Base-by-base conservation (phyloP, 1,140 invertebrate genomes). In the Thaumatotibia leucotreta region DNA sequence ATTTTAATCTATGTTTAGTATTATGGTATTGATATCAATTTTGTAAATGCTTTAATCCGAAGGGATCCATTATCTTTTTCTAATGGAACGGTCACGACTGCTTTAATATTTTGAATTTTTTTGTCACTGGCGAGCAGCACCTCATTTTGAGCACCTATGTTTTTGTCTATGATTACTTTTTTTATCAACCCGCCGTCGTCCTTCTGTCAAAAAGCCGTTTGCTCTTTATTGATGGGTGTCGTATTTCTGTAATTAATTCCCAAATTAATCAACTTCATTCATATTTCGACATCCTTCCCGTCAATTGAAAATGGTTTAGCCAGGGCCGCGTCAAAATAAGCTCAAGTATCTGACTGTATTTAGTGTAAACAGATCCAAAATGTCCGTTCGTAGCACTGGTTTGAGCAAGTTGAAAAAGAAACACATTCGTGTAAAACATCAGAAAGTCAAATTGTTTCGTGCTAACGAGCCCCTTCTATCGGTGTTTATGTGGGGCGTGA, bases 401-500 rank as follows among this genome's bases (percentile, higher is more conserved):
- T 92, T 96, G 71, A 96, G 96, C 79, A 98, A 98, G 91, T 93
- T 98, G 70, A 98, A 98, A 92, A 98, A 98, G 92, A 98, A 98
- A 93, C 96, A 97, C 88, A 97, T 98, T 91, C 94, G 97, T 67
- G 97, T 98, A 8, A 98, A 98, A 91, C 97, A 98, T 92, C 98
- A 98, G 91, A 99, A 99, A 93, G 96, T 97, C 69, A 99, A 99
- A 92, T 93, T 99, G 66, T 99, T 99, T 92, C 94, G 99, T 83
- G 98, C 99, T 22, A 99, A 98, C 93, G 99, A 99, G 92, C 99
- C 99, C 33, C 94, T 99, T 75, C 93, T 99, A 29, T 99, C 98
- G 78, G 98, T 99, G 70, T 98, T 99, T 89, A 99, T 99, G 99
- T 99, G 99, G 99, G 99, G 99, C 79, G 97, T 99, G 69, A 99